These are phyloP conservation scores for Melanostoma mellinum DNA, from an alignment of 2,888 invertebrate species.

Conservation along the genomic window DNA sequence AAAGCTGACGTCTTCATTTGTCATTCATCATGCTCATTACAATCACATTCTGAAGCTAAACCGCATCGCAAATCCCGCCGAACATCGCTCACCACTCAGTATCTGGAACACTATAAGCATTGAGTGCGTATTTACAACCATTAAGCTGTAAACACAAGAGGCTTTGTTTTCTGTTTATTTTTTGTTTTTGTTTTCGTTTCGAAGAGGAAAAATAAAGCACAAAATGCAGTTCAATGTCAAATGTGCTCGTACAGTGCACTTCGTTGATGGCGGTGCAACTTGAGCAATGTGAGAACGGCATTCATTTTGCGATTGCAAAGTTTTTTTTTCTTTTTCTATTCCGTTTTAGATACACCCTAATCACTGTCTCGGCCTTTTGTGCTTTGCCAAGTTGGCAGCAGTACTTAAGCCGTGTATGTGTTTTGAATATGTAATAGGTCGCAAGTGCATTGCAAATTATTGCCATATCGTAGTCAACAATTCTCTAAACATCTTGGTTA, in stretches of 20 bases:
- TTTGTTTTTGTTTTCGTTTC: slow-evolving; percentile 9
- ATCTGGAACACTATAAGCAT: slow-evolving; percentile 23
- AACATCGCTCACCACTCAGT: slow-evolving; percentile 13
- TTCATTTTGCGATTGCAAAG: slow-evolving; percentile 16
- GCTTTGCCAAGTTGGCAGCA: slow-evolving; percentile 23
- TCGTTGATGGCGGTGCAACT: slow-evolving; percentile 25
- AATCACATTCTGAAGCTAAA: no score
- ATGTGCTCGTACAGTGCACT: slow-evolving; percentile 20
- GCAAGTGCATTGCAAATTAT: slow-evolving; percentile 38
- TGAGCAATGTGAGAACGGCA: slow-evolving; percentile 23
- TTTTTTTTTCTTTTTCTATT: slow-evolving; percentile 10
- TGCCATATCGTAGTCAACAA: slow-evolving; percentile 14
- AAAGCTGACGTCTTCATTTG: no score
- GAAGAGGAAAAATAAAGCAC: slow-evolving; percentile 9
- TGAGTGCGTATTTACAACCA: slow-evolving; percentile 1
- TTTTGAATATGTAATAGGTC: slow-evolving; percentile 45
- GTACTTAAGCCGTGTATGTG: slow-evolving; percentile 6
- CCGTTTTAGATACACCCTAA: neutral
- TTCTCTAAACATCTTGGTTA: neutral
- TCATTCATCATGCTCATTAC: no score
- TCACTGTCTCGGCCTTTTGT: slow-evolving; percentile 26
- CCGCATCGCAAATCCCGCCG: no score
- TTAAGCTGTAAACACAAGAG: slow-evolving; percentile 18
- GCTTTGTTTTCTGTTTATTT: neutral
- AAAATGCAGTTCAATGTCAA: slow-evolving; percentile 31